Conservation (phyloP, 1,140 invertebrate species). For the Orussus abietinus region DNA sequence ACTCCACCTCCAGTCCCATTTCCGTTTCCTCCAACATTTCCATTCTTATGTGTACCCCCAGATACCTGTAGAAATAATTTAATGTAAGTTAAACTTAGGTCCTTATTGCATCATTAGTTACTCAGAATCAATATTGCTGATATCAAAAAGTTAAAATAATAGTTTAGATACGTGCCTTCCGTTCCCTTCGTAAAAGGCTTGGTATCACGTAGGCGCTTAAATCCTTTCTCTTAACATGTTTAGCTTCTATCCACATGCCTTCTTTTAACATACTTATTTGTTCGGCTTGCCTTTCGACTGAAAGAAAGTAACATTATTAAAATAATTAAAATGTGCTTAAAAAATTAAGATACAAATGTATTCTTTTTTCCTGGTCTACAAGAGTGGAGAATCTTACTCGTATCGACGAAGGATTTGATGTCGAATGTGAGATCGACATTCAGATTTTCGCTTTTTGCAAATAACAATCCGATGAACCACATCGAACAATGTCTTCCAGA, state of each 20-base stretch:
- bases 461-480: constrained; percentile 96
- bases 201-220: constrained; percentile 70
- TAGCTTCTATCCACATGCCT: constrained; percentile 85
- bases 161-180: constrained; percentile 49
- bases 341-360: constrained; percentile 9
- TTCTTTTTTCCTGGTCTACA: constrained; percentile 4
- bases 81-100: neutral
- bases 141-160: neutral
- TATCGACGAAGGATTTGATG: constrained; percentile 84
- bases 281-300: constrained; percentile 63
- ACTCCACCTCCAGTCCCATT: constrained; percentile 26
- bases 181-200: constrained; percentile 65
- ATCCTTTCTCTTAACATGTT: constrained; percentile 71
- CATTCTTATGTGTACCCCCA: constrained; percentile 33
- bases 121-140: constrained; percentile 5
- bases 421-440: constrained; percentile 93
- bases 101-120: neutral
- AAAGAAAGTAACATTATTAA: constrained; percentile 27
- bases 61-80: constrained; percentile 29
- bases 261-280: constrained; percentile 79
- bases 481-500: constrained; percentile 64
- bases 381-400: constrained; percentile 47
- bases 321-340: constrained; percentile 10
- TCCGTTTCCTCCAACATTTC: constrained; percentile 33
- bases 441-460: constrained; percentile 79